Evolutionary conservation across 2,888 invertebrate species (phyloP).

Genomic region (Stenodera caucasica): DNA sequence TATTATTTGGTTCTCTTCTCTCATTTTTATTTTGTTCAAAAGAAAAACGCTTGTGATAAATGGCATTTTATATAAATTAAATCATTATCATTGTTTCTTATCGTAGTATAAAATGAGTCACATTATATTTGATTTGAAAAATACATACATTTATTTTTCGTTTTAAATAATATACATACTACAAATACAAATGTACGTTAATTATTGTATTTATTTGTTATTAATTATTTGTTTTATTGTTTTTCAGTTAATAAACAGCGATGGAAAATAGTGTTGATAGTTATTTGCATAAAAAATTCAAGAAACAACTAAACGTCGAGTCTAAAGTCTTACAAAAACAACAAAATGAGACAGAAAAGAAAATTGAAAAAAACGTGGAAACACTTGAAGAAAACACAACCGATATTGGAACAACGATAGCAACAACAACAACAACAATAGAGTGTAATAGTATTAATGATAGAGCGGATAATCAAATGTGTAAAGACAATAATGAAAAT

Average conservation of each 20-base stretch:
- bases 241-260: conserved; percentile 42
- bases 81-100: not conserved
- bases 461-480: conserved; percentile 33
- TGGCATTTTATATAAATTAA: not conserved
- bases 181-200: not conserved
- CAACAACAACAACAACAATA: conserved; percentile 15
- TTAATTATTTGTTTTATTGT: conserved; percentile 4
- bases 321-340: conserved; percentile 33
- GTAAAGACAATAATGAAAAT: conserved; percentile 43
- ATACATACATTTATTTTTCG: not conserved
- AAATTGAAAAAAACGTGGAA: conserved; percentile 42
- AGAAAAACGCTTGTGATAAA: not conserved
- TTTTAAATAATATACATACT: not conserved
- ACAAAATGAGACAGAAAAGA: conserved; percentile 41
- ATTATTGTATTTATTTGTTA: not conserved
- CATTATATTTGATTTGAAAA: conserved; percentile 1
- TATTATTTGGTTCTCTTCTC: not conserved
- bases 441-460: conserved; percentile 30
- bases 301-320: conserved; percentile 74
- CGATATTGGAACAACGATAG: conserved; percentile 22
- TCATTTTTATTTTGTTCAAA: not conserved
- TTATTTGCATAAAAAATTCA: conserved; percentile 92
- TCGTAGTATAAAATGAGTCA: not conserved
- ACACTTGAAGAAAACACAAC: conserved; percentile 44
- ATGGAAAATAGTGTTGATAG: conserved; percentile 57